Conservation (phyloP, 2,113 vertebrate species). For the Toxotes chatareus region DNA sequence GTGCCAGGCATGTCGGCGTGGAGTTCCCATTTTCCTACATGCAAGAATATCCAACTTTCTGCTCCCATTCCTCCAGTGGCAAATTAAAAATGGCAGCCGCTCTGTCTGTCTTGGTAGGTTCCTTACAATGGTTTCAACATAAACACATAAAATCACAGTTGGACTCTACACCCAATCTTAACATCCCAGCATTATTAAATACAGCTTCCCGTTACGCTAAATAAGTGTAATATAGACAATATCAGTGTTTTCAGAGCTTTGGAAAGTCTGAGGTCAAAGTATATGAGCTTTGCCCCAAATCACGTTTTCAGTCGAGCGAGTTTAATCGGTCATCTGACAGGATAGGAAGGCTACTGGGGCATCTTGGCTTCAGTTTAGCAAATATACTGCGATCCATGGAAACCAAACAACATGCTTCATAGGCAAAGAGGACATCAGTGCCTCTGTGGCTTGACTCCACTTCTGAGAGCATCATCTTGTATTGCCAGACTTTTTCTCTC, state of each 20-base stretch:
- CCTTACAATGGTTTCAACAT: conserved; percentile 45
- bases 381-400: conserved; percentile 67
- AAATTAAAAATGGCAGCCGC: conserved; percentile 47
- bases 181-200: conserved; percentile 30
- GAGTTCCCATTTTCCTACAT: conserved; percentile 61
- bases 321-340: conserved; percentile 34
- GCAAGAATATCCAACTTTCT: conserved; percentile 55
- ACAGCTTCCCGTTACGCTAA: conserved; percentile 14
- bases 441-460: conserved; percentile 52
- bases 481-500: conserved; percentile 59
- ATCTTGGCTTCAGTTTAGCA: conserved; percentile 62
- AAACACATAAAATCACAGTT: conserved; percentile 50
- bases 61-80: conserved; percentile 17
- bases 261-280: conserved; percentile 51
- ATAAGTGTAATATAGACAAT: conserved; percentile 12
- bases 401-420: conserved; percentile 63
- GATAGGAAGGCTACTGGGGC: conserved; percentile 34
- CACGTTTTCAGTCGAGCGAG: not conserved
- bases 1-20: conserved; percentile 35
- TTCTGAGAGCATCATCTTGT: conserved; percentile 52
- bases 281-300: conserved; percentile 28
- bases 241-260: conserved; percentile 10
- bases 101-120: conserved; percentile 21
- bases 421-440: conserved; percentile 55
- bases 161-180: conserved; percentile 5